Percentiles rank a stretch among this genome's conserved stretches.
Evolutionary conservation across 2,797 vertebrate genomes (phyloP).

Genomic region (Cirrhinus molitorella): DNA sequence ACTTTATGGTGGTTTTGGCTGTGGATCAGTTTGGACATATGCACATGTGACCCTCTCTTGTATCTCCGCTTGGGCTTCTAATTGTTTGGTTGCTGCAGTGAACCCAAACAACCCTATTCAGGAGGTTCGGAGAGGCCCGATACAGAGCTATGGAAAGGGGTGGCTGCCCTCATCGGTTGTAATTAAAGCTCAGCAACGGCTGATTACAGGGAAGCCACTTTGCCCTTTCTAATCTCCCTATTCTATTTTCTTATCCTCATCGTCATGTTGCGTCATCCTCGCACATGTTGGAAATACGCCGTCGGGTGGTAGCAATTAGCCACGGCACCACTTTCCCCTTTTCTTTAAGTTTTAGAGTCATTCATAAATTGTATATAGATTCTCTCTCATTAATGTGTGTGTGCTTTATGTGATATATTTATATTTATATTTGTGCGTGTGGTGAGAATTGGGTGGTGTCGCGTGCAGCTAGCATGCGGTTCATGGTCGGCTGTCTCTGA

Average conservation of each 20-base stretch:
- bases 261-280: constrained; percentile 64
- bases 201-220: constrained; percentile 77
- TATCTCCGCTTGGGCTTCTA: not conserved
- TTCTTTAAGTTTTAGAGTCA: constrained; percentile 64
- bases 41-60: constrained; percentile 30
- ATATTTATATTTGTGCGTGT: constrained; percentile 57
- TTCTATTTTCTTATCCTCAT: constrained; percentile 77
- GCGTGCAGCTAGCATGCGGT: constrained; percentile 68
- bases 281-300: constrained; percentile 61
- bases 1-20: constrained; percentile 19
- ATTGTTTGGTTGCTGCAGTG: constrained; percentile 55
- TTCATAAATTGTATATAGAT: constrained; percentile 46
- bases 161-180: constrained; percentile 67
- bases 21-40: constrained; percentile 2
- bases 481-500: constrained; percentile 66
- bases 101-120: constrained; percentile 29
- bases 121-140: constrained; percentile 30
- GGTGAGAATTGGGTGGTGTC: constrained; percentile 70
- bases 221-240: constrained; percentile 76
- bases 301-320: constrained; percentile 72
- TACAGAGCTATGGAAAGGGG: constrained; percentile 36
- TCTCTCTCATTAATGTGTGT: constrained; percentile 45
- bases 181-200: constrained; percentile 73
- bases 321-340: constrained; percentile 65
- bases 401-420: not conserved